A percentile compares a stretch with the other conserved stretches of the same genome.
phyloP scores from a whole-genome alignment of 2,797 vertebrate genomes.

The Chromobotia macracanthus region DNA sequence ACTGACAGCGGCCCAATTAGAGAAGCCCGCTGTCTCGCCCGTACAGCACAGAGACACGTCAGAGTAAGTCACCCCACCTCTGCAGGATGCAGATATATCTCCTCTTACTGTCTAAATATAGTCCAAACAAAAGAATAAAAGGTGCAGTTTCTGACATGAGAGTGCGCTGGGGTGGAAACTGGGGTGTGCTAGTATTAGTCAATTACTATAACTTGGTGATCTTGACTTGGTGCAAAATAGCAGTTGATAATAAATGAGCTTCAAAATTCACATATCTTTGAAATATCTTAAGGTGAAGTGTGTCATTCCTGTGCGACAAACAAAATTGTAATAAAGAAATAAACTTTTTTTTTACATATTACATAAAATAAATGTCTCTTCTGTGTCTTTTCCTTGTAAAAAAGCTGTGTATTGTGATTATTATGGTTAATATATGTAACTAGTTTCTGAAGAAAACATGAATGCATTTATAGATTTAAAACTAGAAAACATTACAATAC shows the following conservation, averaged over 20 bases:
- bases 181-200: constrained; percentile 1
- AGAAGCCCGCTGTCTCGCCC: constrained; percentile 51
- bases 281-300: not conserved
- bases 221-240: constrained; percentile 12
- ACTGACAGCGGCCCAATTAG: constrained; percentile 60
- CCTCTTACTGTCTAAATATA: constrained; percentile 51
- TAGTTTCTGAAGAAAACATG: too few relatives aligned
- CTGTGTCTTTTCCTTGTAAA: not conserved
- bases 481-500: too few relatives aligned
- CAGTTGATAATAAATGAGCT: not conserved
- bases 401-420: too few relatives aligned
- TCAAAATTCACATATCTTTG: not conserved
- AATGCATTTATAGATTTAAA: too few relatives aligned
- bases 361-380: not conserved
- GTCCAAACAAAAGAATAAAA: constrained; percentile 36
- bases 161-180: constrained; percentile 3
- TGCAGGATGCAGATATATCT: constrained; percentile 42
- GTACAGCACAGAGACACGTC: constrained; percentile 36
- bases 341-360: not conserved
- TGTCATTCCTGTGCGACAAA: not conserved
- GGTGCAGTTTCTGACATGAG: constrained; percentile 33
- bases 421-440: too few relatives aligned
- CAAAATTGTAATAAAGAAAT: too few relatives aligned
- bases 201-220: constrained; percentile 24
- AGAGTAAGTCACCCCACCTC: constrained; percentile 19